phyloP scores from a whole-genome alignment of 2,888 invertebrate species.

The Mechanitis messenoides region DNA sequence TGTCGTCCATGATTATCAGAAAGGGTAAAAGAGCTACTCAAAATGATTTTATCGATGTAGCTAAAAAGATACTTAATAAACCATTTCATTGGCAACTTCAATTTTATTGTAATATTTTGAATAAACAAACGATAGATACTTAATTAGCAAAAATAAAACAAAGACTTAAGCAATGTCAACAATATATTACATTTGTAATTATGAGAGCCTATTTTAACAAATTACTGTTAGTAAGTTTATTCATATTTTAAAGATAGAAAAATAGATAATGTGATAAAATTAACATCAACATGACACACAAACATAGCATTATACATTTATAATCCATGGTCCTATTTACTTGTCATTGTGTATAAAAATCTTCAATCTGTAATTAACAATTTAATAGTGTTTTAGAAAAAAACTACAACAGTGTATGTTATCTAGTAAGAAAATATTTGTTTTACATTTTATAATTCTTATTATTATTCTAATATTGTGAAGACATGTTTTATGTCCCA shows the following conservation, averaged over 20 bases:
- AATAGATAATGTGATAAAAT: conserved; percentile 61
- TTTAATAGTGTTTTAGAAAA: conserved; percentile 45
- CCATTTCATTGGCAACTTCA: too few species aligned
- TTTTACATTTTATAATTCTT: conserved; percentile 16
- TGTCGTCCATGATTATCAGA: too few species aligned
- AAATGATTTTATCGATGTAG: too few species aligned
- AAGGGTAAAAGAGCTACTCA: too few species aligned
- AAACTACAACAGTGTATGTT: conserved; percentile 44
- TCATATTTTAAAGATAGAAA: conserved; percentile 60
- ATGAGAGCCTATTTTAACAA: conserved; percentile 58
- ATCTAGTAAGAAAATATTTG: conserved; percentile 58
- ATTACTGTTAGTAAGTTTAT: conserved; percentile 54
- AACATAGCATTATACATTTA: conserved; percentile 33
- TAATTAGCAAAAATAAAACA: conserved; percentile 47
- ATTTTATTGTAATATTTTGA: too few species aligned
- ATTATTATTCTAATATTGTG: conserved; percentile 56
- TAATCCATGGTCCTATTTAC: conserved; percentile 48
- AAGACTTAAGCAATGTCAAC: conserved; percentile 71
- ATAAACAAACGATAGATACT: too few species aligned
- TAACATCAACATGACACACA: conserved; percentile 51
- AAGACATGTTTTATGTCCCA: conserved; percentile 40
- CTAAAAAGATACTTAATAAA: too few species aligned
- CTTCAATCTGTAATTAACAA: conserved; percentile 32
- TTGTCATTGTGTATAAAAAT: conserved; percentile 31
- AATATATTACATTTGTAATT: conserved; percentile 66